Conservation (phyloP, 2,797 vertebrate species). For the Manis crassicaudata region DNA sequence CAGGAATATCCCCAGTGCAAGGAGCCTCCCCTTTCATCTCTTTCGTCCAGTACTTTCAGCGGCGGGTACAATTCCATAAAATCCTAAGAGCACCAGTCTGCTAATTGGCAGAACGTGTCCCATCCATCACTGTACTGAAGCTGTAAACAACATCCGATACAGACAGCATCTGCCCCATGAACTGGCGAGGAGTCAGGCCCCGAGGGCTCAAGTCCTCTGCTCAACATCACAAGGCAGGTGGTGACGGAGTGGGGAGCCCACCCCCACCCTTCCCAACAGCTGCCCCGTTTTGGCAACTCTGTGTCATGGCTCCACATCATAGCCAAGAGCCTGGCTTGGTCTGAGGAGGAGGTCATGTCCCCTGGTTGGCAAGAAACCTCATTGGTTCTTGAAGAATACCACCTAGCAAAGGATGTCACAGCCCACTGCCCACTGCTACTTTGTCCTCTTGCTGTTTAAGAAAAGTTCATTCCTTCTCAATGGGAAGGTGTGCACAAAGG, state of each 20-base stretch:
- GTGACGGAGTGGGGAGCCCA: not conserved
- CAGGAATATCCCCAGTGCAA: not conserved
- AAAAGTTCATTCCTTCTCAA: not conserved
- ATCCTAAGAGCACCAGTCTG: not conserved
- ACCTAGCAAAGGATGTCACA: not conserved
- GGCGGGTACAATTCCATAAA: accelerated
- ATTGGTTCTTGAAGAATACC: not conserved
- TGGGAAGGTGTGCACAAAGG: not conserved
- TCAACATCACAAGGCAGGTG: not conserved
- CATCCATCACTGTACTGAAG: accelerated
- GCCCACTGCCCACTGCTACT: no score
- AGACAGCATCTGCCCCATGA: not conserved
- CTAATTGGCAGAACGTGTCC: no score
- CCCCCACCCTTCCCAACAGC: accelerated
- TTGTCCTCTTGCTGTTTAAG: not conserved
- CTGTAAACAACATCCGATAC: no score
- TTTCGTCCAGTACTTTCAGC: not conserved
- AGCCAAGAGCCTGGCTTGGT: not conserved
- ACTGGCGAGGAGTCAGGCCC: not conserved
- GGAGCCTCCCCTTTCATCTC: not conserved
- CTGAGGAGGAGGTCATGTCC: not conserved
- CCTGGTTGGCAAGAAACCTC: not conserved
- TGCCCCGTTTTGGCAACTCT: not conserved
- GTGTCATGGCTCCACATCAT: accelerated
- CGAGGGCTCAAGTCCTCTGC: not conserved